Evolutionary conservation across 2,888 invertebrate genomes (phyloP).

Genomic region (Sarcophaga variegata): DNA sequence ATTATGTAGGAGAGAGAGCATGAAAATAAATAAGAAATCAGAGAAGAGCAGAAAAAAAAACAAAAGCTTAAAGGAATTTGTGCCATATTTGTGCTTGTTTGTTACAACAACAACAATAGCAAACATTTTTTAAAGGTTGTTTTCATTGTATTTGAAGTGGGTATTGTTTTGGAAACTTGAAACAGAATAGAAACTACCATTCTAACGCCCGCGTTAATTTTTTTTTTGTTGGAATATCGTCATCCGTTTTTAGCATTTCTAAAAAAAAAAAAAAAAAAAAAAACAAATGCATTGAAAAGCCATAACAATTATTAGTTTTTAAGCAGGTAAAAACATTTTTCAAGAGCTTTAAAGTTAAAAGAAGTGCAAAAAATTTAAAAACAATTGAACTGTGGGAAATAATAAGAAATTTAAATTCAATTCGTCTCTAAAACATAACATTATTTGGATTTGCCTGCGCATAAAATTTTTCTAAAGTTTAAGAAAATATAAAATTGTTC

Average conservation of each 20-base stretch:
- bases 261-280: conserved; percentile 51
- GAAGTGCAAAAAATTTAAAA: neutral
- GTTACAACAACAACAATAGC: neutral
- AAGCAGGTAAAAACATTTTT: conserved; percentile 56
- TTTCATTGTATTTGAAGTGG: neutral
- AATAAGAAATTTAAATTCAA: conserved; percentile 44
- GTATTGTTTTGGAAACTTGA: neutral
- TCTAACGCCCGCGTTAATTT: conserved; percentile 63
- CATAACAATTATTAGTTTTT: conserved; percentile 22
- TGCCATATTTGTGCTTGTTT: conserved; percentile 56
- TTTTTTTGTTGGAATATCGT: conserved; percentile 10
- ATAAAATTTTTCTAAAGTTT: too few relatives aligned
- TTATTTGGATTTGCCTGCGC: too few relatives aligned
- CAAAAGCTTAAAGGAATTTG: conserved; percentile 56
- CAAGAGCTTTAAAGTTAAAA: conserved; percentile 63
- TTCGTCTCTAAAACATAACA: too few relatives aligned
- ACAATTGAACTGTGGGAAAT: neutral
- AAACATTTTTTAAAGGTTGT: neutral
- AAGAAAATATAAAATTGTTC: too few relatives aligned
- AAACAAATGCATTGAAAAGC: conserved; percentile 24
- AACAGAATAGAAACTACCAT: conserved; percentile 49
- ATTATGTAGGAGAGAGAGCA: conserved; percentile 1
- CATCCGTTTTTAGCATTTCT: neutral
- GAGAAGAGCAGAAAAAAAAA: conserved; percentile 1
- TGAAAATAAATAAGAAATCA: neutral